These are phyloP conservation scores for Ptychodera flava DNA, from an alignment of 35 echinoderm and acorn worm genomes.

Conservation along the genomic window DNA sequence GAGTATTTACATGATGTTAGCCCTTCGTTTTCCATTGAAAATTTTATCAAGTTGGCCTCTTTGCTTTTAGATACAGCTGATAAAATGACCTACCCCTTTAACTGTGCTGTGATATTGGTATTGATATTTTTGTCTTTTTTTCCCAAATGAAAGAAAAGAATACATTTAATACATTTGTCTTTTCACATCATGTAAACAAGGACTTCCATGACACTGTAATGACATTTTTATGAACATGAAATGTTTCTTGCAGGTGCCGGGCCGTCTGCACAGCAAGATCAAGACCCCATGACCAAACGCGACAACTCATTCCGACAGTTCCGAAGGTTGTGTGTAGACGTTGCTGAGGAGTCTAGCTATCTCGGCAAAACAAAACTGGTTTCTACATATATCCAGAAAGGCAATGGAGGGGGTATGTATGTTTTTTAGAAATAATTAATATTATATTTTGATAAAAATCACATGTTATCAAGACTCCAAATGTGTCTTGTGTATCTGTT, in stretches of 20 bases:
- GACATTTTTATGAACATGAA: no score
- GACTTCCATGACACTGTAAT: no score
- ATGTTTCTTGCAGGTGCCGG: not conserved
- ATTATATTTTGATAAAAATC: not conserved
- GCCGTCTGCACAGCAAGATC: not conserved
- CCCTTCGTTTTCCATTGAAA: no score
- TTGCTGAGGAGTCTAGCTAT: constrained; percentile 71
- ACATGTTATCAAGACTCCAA: not conserved
- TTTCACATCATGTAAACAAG: no score
- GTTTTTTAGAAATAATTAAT: not conserved
- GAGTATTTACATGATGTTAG: no score
- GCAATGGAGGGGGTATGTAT: constrained; percentile 46
- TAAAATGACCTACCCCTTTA: no score
- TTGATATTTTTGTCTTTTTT: no score
- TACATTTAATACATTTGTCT: no score
- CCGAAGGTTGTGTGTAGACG: constrained; percentile 76
- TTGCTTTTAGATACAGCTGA: no score
- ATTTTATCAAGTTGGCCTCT: no score
- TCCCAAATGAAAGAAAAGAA: no score
- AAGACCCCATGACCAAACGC: constrained; percentile 28
- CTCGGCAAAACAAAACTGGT: constrained; percentile 79
- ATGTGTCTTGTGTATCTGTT: not conserved
- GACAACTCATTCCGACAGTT: constrained; percentile 96
- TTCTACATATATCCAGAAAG: constrained; percentile 59
- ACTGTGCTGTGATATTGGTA: no score